These are phyloP conservation scores for Trachelus iudaicus DNA, from an alignment of 2,888 invertebrate genomes.

Conservation along the genomic window DNA sequence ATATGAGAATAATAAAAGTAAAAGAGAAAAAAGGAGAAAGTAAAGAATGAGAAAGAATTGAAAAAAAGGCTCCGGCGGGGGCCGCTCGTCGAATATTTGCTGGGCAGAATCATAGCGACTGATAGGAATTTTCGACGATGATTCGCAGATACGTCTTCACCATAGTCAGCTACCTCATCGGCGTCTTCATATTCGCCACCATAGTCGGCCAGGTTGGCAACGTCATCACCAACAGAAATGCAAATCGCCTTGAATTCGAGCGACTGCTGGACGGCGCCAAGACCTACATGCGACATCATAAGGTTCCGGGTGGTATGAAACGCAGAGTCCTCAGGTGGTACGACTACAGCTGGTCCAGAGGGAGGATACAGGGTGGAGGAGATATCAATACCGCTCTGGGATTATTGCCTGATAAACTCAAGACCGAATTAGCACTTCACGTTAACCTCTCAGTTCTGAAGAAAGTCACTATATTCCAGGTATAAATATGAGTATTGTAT, in stretches of 20 bases:
- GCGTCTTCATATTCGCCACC: conserved; percentile 97
- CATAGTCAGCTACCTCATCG: conserved; percentile 95
- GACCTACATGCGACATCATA: conserved; percentile 97
- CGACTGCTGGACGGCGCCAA: conserved; percentile 94
- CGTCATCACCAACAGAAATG: conserved; percentile 96
- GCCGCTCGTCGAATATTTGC: conserved; percentile 54
- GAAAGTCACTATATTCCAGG: conserved; percentile 83
- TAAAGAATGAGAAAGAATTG: conserved; percentile 23
- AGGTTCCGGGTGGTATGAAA: conserved; percentile 96
- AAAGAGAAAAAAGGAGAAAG: conserved; percentile 7
- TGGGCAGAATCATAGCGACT: conserved; percentile 13
- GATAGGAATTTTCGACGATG: conserved; percentile 27
- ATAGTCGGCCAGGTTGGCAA: conserved; percentile 98
- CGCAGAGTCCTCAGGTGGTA: conserved; percentile 96
- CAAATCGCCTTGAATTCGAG: conserved; percentile 95
- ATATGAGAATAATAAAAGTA: neutral
- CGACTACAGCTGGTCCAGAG: conserved; percentile 97
- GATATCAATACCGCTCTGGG: conserved; percentile 96
- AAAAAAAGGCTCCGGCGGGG: conserved; percentile 64
- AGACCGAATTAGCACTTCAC: conserved; percentile 95
- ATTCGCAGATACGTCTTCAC: conserved; percentile 92
- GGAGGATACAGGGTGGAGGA: conserved; percentile 94
- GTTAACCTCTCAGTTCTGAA: conserved; percentile 95
- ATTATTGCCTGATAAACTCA: conserved; percentile 93
- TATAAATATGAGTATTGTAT: conserved; percentile 68